These are phyloP conservation scores for Chaenogobius annularis DNA, from an alignment of 2,113 vertebrate species.

Conservation along the genomic window DNA sequence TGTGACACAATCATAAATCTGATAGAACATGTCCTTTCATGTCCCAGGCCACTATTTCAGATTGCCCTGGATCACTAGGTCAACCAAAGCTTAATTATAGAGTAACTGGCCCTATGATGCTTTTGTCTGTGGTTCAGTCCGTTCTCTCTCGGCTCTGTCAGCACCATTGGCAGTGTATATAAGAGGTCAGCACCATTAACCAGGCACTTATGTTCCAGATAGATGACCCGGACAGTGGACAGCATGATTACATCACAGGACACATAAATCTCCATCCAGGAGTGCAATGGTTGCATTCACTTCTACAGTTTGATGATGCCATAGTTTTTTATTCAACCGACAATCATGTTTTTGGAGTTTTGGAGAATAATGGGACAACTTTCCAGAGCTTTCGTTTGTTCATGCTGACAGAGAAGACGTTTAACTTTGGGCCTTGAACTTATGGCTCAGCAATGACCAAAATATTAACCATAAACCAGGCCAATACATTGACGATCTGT, in stretches of 20 bases:
- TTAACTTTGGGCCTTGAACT: too few relatives aligned
- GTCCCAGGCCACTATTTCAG: not conserved
- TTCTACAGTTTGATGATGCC: too few relatives aligned
- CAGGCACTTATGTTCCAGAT: constrained; percentile 18
- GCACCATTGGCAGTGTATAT: constrained; percentile 27
- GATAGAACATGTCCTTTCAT: not conserved
- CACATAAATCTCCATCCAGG: not conserved
- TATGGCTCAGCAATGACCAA: too few relatives aligned
- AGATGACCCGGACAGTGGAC: constrained; percentile 6
- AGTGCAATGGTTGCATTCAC: not conserved
- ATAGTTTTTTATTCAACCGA: too few relatives aligned
- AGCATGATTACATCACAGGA: constrained; percentile 14
- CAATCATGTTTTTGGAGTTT: too few relatives aligned
- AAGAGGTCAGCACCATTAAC: constrained; percentile 46
- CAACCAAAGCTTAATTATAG: constrained; percentile 15
- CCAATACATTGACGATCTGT: too few relatives aligned
- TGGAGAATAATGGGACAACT: too few relatives aligned
- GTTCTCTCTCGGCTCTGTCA: constrained; percentile 13
- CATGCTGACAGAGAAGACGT: too few relatives aligned
- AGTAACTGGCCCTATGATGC: constrained; percentile 5
- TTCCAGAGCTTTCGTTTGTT: too few relatives aligned
- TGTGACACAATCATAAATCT: not conserved
- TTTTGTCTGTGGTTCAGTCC: not conserved
- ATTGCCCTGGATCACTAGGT: not conserved
- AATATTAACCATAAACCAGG: too few relatives aligned